Base-by-base conservation (phyloP, 2,888 invertebrate genomes). In the Lasioglossum zephyrum region DNA sequence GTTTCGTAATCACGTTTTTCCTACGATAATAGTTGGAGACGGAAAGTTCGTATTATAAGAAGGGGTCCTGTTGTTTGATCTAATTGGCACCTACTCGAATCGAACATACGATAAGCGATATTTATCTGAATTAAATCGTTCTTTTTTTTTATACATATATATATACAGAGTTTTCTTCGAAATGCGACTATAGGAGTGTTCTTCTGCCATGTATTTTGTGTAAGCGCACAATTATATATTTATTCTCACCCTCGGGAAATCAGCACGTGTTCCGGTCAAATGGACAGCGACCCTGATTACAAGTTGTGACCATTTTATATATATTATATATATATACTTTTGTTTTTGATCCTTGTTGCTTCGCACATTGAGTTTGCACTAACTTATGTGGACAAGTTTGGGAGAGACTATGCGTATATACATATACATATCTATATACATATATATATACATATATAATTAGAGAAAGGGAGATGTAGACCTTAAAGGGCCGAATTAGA, bases 401-500 rank as follows among this genome's bases (percentile, higher is more conserved):
- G 88, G 89, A 85, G 73, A 87, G 76, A 85, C 39, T 70, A 66
- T 66, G 36, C 22, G 36, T 66, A 66, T 66, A 66, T 66, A 36
- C 63, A 57, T 57, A 57, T n/a, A 57, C n/a, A n/a, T 69, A 69
- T 69, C 4, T 36, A 36, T 69, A 69, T 18, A 22, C 60, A 81
- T 87, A 47, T 47, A 31, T 69, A 69, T 18, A 69, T n/a, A 36
- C 57, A 82, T 86, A 73, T 53, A 36, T 89, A 88, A 85, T 88
- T 88, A 87, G 89, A 85, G 39, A 73, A 82, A 82, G 88, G 90
- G 89, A 90, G 87, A 91, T 89, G 88, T 92, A 93, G 93, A 92
- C 81, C 89, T 89, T 87, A 90, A 90, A 89, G 92, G 92, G 90
- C 92, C 90, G 91, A 91, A 92, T 93, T 94, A 94, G 93, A 94